Evolutionary conservation across 2,888 invertebrate species (phyloP).

Genomic region (Perdita meconis): DNA sequence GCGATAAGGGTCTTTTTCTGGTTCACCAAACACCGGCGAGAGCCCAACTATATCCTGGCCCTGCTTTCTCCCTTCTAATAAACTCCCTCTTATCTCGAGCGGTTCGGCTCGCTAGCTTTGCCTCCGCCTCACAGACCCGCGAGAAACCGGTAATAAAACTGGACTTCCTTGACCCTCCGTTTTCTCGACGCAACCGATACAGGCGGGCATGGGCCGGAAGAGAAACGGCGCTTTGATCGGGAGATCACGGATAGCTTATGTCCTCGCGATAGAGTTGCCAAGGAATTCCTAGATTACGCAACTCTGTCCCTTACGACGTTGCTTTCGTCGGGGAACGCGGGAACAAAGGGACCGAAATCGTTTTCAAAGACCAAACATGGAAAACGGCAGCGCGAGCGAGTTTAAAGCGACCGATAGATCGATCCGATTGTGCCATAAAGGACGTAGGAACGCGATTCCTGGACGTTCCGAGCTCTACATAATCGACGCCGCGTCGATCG

Average conservation of each 20-base stretch:
- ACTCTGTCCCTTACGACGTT: too few relatives aligned
- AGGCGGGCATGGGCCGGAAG: neutral
- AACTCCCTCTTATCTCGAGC: slow-evolving; percentile 59
- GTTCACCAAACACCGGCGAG: slow-evolving; percentile 45
- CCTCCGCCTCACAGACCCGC: slow-evolving; percentile 10
- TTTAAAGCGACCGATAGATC: neutral
- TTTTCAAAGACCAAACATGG: neutral
- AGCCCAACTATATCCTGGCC: slow-evolving; percentile 25
- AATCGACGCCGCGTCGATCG: slow-evolving; percentile 11
- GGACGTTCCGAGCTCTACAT: neutral
- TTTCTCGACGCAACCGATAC: neutral
- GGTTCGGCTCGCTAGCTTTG: slow-evolving; percentile 38
- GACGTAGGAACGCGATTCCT: neutral
- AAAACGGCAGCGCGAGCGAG: neutral
- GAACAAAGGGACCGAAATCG: too few relatives aligned
- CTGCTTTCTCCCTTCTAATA: slow-evolving; percentile 44
- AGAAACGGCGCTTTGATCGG: neutral
- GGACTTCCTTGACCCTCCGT: slow-evolving; percentile 13
- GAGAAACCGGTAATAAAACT: slow-evolving; percentile 47
- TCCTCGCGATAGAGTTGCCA: too few relatives aligned
- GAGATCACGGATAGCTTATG: too few relatives aligned
- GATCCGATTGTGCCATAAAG: neutral
- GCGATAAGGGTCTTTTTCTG: slow-evolving; percentile 63
- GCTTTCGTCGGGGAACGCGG: too few relatives aligned
- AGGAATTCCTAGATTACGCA: too few relatives aligned